Base-by-base conservation (phyloP, 2,113 vertebrate genomes). In the Leucopsar rothschildi region DNA sequence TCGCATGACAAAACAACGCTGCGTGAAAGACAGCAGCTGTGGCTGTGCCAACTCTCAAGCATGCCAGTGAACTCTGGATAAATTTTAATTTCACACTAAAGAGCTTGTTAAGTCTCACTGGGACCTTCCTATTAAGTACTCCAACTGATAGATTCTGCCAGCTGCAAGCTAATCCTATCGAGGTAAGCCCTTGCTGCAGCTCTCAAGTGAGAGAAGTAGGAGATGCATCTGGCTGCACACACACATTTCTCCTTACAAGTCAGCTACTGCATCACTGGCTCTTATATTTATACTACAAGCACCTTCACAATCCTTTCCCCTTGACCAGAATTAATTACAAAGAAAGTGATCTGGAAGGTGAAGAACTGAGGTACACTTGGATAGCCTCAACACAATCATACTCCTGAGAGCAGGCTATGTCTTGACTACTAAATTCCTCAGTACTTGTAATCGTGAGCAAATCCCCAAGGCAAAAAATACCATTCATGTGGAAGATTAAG, bases 1-100 rank as follows among this genome's bases (percentile, higher is more conserved):
- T 88, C 0, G 0, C 37, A 11, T 39, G 17, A 84, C 8, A 86
- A 81, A 91, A 61, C 4, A 69, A 15, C 0, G 0, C 16, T 52
- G 47, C 37, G 35, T 22, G 29, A 35, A 70, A 91, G 49, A 60
- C 11, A 15, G 40, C 15, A 37, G 49, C 27, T 31, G 49, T 0
- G 0, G 10, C 64, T 29, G 17, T 76, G 82, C 59, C 47, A 82
- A 37, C 9, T 52, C 49, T 61, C 20, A 47, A 44, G 57, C 23
- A 64, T 11, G 40, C 17, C 33, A 33, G 10, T 16, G 29, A 42
- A 39, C 29, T 49, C 42, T 27, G 21, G 29, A 0, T 55, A 73
- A 75, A 15, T 91, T 89, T 22, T 63, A n/a, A 71, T 78, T 87
- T 87, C 84, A 63, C 18, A 12, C 66, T 47, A 1, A 86, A 71